Evolutionary conservation across 2,113 vertebrate species (phyloP), one percentile per base, ranked within the genome.

Genomic region (Cheilinus undulatus): DNA sequence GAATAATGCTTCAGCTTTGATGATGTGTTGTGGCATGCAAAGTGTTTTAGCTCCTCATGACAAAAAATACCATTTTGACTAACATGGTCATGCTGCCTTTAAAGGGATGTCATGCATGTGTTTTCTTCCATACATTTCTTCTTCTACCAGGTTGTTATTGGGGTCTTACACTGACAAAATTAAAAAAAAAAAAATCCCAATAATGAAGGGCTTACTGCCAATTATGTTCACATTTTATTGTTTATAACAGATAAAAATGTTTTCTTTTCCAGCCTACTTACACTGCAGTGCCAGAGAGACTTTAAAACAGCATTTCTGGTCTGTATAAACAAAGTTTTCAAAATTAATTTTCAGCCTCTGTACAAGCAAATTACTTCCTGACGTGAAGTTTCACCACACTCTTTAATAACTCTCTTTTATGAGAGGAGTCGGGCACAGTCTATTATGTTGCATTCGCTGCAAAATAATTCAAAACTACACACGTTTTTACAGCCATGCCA

Each of bases 341-440:
- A 45, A 60, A 80, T 63, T 15, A 45, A 66, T 57, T 68, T 71
- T 58, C 57, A 52, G 51, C 42, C 40, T 54, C 12, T 1, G 27
- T 27, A 11, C 2, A 42, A 52, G 45, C 52, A 73, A 65, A 81
- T 51, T 0, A 24, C 42, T 60, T 60, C 9, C n/a, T n/a, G 28
- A 66, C 70, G 15, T 66, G 17, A 50, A 61, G 45, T 57, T 57
- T 59, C 34, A 36, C 36, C 42, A 57, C 24, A 30, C 20, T 57
- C 43, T 65, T 63, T 42, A 26, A 68, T 54, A 59, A 61, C 67
- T 20, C 56, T 62, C 4, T 38, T 30, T 61, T 23, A 23, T 23
- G 42, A 14, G n/a, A 52, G 38, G 13, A 61, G 4, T 8, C 3
- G 2, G 28, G 22, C 20, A 26, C 32, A 54, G 52, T 76, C 64